Conservation (phyloP, 2,113 vertebrate species). For the Propithecus coquereli region DNA sequence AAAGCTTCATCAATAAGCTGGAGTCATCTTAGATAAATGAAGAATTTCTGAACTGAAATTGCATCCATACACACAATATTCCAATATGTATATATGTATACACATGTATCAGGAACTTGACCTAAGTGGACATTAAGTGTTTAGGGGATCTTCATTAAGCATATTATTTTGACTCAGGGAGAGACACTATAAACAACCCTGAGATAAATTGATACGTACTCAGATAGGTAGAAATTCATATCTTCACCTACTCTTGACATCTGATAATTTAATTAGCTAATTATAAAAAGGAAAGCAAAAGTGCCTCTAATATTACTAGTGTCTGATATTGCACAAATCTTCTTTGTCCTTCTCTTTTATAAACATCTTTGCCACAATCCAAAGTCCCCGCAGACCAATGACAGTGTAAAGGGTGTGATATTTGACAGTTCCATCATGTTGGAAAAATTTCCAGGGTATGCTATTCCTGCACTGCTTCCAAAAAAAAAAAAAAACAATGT, state of each 20-base stretch:
- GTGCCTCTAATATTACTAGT: not conserved
- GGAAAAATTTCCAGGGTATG: slow-evolving; percentile 42
- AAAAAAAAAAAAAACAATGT: slow-evolving; percentile 47
- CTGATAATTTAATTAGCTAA: not conserved
- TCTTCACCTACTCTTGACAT: not conserved
- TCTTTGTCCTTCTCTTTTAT: not conserved
- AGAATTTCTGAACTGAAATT: not conserved
- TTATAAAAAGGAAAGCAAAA: slow-evolving; percentile 1
- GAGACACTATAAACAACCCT: not conserved
- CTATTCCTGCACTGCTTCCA: slow-evolving; percentile 56
- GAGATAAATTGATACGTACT: not conserved
- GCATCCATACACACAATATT: not conserved
- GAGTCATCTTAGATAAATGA: not conserved
- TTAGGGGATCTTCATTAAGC: not conserved
- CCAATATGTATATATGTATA: not conserved
- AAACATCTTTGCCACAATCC: not conserved
- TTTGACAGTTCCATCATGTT: slow-evolving; percentile 7
- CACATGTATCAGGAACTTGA: not conserved
- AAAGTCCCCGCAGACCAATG: not conserved
- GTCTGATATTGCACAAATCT: not conserved
- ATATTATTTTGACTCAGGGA: not conserved
- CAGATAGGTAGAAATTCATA: not conserved
- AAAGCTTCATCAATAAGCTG: not conserved
- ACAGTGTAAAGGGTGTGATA: not conserved
- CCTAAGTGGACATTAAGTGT: not conserved